Conservation (phyloP, 2,888 invertebrate genomes). For the Ommatoiulus sabulosus region DNA sequence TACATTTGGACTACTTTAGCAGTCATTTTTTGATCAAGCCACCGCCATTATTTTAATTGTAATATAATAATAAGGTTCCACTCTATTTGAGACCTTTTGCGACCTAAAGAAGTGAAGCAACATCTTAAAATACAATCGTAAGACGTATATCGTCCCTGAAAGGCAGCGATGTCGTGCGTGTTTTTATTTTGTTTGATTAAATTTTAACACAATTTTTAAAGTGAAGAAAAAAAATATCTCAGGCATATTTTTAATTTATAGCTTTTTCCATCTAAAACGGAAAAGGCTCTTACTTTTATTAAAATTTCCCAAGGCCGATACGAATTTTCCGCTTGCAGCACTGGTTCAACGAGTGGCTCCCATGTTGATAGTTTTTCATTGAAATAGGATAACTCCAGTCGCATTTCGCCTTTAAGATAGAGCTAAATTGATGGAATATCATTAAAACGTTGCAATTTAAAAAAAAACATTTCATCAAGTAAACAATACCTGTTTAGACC, state of each 20-base stretch:
- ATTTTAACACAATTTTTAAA: background rate
- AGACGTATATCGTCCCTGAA: too few species aligned
- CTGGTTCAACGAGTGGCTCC: slow-evolving; percentile 87
- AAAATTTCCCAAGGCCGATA: slow-evolving; percentile 80
- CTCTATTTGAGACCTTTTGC: background rate
- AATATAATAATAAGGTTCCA: background rate
- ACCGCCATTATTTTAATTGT: background rate
- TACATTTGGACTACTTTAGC: too few species aligned
- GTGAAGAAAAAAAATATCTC: too few species aligned
- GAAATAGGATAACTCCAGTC: slow-evolving; percentile 74
- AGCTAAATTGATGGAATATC: slow-evolving; percentile 64
- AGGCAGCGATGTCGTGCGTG: background rate
- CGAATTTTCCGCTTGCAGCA: slow-evolving; percentile 74
- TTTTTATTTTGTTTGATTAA: background rate
- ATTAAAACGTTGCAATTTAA: background rate
- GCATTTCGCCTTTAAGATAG: slow-evolving; percentile 69
- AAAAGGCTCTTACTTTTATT: slow-evolving; percentile 67
- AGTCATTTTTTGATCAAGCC: too few species aligned
- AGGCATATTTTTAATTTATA: background rate
- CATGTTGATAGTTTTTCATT: slow-evolving; percentile 79
- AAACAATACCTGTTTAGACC: slow-evolving; percentile 72
- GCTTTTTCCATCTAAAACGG: background rate
- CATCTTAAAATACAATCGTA: too few species aligned
- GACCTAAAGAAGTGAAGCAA: background rate
- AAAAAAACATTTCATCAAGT: background rate